Evolutionary conservation across 2,888 invertebrate species (phyloP).

Genomic region (Steromphala cineraria): DNA sequence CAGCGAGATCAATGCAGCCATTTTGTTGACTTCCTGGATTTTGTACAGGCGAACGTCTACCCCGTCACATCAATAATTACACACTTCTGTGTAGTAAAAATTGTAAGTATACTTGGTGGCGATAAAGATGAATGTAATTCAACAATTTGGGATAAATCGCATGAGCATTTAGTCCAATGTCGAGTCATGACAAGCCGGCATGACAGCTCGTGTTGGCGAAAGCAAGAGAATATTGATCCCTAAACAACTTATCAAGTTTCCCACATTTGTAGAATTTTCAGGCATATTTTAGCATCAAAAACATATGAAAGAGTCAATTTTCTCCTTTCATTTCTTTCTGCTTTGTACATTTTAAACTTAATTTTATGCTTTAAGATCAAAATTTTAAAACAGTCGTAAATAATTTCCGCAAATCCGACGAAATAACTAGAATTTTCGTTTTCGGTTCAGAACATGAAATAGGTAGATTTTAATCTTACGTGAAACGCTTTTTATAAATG

Average conservation of each 20-base stretch:
- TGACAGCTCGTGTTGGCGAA: neutral
- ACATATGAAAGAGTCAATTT: no score
- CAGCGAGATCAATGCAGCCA: slow-evolving; percentile 20
- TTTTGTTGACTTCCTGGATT: slow-evolving; percentile 14
- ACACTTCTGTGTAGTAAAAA: neutral
- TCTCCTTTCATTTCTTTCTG: no score
- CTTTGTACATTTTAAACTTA: no score
- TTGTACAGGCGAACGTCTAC: neutral
- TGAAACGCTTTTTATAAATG: no score
- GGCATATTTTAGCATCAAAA: no score
- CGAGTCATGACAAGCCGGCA: neutral
- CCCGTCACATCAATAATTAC: neutral
- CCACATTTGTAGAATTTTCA: no score
- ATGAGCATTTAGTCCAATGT: neutral
- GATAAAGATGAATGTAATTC: neutral
- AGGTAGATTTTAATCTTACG: no score
- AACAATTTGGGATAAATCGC: neutral
- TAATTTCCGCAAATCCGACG: no score
- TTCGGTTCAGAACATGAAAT: no score
- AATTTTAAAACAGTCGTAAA: no score
- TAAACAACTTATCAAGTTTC: neutral
- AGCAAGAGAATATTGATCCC: neutral
- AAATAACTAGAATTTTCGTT: no score
- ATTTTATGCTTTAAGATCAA: no score
- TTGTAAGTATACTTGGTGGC: neutral